Evolutionary conservation across 2,888 invertebrate species (phyloP).

Genomic region (Carpatolechia fugitivella): DNA sequence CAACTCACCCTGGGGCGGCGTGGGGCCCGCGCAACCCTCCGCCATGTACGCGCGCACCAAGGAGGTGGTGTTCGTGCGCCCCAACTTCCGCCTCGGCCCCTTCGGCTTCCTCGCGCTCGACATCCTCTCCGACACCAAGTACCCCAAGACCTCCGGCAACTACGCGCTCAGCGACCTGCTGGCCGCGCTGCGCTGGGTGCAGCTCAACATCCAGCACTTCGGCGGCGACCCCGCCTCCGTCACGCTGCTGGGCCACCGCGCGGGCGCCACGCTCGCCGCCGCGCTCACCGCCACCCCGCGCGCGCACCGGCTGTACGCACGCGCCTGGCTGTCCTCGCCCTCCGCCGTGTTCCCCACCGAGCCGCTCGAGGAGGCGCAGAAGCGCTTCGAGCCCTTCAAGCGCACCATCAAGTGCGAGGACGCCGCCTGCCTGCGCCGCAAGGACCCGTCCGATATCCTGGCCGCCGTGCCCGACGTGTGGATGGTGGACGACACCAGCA

Average conservation of each 20-base stretch:
- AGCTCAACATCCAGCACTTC: conserved; percentile 89
- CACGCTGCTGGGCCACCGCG: conserved; percentile 90
- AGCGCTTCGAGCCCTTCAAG: conserved; percentile 81
- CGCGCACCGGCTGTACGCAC: conserved; percentile 83
- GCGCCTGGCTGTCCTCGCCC: conserved; percentile 90
- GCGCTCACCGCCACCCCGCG: conserved; percentile 82
- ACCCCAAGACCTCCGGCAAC: conserved; percentile 90
- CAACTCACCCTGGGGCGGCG: conserved; percentile 87
- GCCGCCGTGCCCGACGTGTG: conserved; percentile 86
- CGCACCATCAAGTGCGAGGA: conserved; percentile 76
- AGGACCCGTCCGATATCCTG: conserved; percentile 79
- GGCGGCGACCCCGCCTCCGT: conserved; percentile 89
- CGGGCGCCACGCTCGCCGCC: conserved; percentile 90
- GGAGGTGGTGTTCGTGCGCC: conserved; percentile 91
- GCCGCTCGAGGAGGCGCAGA: conserved; percentile 79
- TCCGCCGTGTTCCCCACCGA: conserved; percentile 86
- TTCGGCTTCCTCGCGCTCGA: conserved; percentile 90
- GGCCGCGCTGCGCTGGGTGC: conserved; percentile 87
- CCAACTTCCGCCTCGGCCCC: conserved; percentile 89
- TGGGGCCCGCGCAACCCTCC: conserved; percentile 87
- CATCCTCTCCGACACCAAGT: conserved; percentile 82
- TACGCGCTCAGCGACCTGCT: conserved; percentile 91
- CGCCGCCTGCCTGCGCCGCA: conserved; percentile 77
- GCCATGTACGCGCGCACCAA: conserved; percentile 86
- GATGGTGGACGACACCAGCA: conserved; percentile 81